Conservation (phyloP, 2,113 vertebrate genomes). For the Forbesichthys papilliferus region DNA sequence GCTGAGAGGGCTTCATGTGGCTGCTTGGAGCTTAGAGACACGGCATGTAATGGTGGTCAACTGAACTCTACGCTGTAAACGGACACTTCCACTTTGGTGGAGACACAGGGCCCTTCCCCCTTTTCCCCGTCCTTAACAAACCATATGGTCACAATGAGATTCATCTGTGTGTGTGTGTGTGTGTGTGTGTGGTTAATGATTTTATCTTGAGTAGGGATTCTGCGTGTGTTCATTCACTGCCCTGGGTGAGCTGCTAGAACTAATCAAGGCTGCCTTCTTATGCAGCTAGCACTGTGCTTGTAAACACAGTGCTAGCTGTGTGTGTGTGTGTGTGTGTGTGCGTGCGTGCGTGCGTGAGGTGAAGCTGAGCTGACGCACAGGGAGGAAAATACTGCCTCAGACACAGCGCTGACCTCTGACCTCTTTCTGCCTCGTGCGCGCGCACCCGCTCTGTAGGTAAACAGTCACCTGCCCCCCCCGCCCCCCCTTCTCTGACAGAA, state of each 20-base stretch:
- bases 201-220: constrained; percentile 28
- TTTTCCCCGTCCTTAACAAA: constrained; percentile 20
- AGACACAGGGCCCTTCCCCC: constrained; percentile 51
- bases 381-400: constrained; percentile 62
- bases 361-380: constrained; percentile 61
- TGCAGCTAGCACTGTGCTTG: constrained; percentile 27
- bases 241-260: constrained; percentile 48
- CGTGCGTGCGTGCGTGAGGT: constrained; percentile 32
- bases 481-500: constrained; percentile 52
- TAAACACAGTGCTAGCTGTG: constrained; percentile 5
- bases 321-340: constrained; percentile 15
- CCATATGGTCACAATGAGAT: constrained; percentile 64
- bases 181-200: constrained; percentile 29
- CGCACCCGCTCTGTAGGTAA: constrained; percentile 45
- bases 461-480: constrained; percentile 46
- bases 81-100: constrained; percentile 66
- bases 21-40: constrained; percentile 55
- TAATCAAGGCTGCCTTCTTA: constrained; percentile 61
- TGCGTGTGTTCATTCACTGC: constrained; percentile 24
- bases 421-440: constrained; percentile 7
- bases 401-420: constrained; percentile 67
- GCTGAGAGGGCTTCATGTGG: constrained; percentile 32
- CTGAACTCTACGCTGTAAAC: constrained; percentile 63
- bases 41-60: constrained; percentile 61
- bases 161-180: constrained; percentile 32